These are phyloP conservation scores for Bembecia ichneumoniformis DNA, from an alignment of 2,888 invertebrate species.

Conservation along the genomic window DNA sequence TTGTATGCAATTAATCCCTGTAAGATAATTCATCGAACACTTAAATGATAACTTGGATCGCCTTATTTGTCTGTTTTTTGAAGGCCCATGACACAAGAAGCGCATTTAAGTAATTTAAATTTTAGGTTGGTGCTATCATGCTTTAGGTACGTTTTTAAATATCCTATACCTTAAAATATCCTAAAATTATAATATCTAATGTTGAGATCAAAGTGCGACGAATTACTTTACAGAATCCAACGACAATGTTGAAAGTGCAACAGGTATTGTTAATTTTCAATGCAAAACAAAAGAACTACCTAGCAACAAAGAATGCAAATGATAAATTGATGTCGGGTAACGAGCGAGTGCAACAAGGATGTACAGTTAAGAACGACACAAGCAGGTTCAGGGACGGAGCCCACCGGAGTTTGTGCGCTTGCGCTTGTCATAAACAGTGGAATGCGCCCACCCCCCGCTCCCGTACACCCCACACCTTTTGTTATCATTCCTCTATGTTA, in stretches of 20 bases:
- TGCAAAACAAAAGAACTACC: conserved; percentile 11
- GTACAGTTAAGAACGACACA: conserved; percentile 11
- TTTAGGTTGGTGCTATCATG: too few relatives aligned
- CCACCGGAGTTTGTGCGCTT: conserved; percentile 23
- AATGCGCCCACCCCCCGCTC: conserved; percentile 32
- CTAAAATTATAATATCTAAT: background rate
- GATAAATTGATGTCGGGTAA: conserved; percentile 20
- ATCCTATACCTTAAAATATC: background rate
- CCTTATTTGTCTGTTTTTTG: background rate
- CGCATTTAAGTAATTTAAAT: too few relatives aligned
- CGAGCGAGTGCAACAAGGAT: conserved; percentile 26
- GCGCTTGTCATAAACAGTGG: conserved; percentile 41
- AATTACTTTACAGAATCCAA: background rate
- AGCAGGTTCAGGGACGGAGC: conserved; percentile 23
- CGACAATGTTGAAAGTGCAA: background rate
- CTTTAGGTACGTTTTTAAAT: too few relatives aligned
- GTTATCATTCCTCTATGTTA: conserved; percentile 37
- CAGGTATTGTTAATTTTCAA: conserved; percentile 4
- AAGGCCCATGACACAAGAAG: too few relatives aligned
- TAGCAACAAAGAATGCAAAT: conserved; percentile 10
- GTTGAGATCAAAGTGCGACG: background rate
- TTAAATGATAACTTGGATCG: background rate
- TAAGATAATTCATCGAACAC: background rate
- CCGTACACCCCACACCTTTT: conserved; percentile 18
- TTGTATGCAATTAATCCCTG: background rate